Evolutionary conservation across 2,113 vertebrate genomes (phyloP), one percentile per base, ranked within the genome.

Genomic region (Miniopterus natalensis): DNA sequence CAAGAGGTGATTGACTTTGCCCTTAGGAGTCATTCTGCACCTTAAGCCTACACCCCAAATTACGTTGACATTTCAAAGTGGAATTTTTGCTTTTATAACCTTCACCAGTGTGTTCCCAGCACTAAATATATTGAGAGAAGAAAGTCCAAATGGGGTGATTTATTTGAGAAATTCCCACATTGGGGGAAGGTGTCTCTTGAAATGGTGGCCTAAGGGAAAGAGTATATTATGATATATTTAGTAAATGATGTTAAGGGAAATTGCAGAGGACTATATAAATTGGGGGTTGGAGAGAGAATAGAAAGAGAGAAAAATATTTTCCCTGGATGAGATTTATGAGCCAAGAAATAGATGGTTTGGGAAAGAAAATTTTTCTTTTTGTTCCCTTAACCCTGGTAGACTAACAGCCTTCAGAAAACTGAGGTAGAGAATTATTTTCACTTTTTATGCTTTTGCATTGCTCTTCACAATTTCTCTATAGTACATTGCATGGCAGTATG

Each of bases 101-200:
- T 95, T 96, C 75, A 55, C 63, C 73, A 88, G 3, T 96, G 61
- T 94, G 63, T 94, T 96, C 63, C 84, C 57, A 84, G 74, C 74
- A 91, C 68, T 96, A 96, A 96, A 96, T 90, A 93, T 85, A 96
- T 85, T 53, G 85, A 95, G 51, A 18, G 71, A 90, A 95, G 73
- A 70, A 92, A 77, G 51, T 88, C 81, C 47, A 96, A 97, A 92
- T 92, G 78, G 85, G 73, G 70, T 97, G 90, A 97, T 97, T 97
- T 98, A 94, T 96, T 95, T 94, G 83, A 96, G 75, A 97, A 95
- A 93, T 95, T 95, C 83, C 78, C 59, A 74, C 74, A 92, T 61
- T 92, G 57, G 63, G 70, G 57, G 59, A 96, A 95, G 73, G 94
- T 96, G 88, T 96, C 77, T 97, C 61, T 90, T 94, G 94, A 97